Base-by-base conservation (phyloP, 2,797 vertebrate species). In the Nyctalus aviator region DNA sequence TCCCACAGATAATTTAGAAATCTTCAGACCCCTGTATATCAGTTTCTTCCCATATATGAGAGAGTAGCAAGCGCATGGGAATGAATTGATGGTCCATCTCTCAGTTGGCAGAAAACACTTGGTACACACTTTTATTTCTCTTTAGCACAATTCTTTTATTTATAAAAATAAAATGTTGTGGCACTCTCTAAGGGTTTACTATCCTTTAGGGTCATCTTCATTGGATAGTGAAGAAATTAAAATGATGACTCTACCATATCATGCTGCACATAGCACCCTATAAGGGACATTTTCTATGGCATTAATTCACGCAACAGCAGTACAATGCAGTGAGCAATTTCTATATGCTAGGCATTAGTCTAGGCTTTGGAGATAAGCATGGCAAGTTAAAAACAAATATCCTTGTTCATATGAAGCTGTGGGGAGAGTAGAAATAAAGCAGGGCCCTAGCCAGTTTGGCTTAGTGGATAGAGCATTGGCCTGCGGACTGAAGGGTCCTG, bases 171-270 rank as follows among this genome's bases (percentile, higher is more conserved):
- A 89, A 66, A 76, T 27, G 20, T 25, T 35, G 5, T 75, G 25
- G 3, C 53, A 75, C 8, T 2, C 30, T 50, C 72, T 82, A 14
- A 64, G 8, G 7, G 14, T 73, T 96, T 66, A 5, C 18, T 75
- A 5, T 32, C 6, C 85, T 59, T 14, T 6, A 30, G 13, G 13
- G 15, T 78, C 91, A 71, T 71, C 14, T 10, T 84, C 14, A 30
- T 11, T 73, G 8, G 8, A 10, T 10, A 55, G 23, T 77, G 69
- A 94, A 93, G 77, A 94, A 84, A 53, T 81, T 53, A 91, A 92
- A 64, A 37, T 12, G 11, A 14, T 44, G 25, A 53, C 0, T 23
- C 18, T 48, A 68, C 0, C 8, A 15, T 46, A 14, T 88, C 71
- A 69, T 30, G n/a, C 6, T 64, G 76, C 35, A 68, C 30, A 35